These are phyloP conservation scores for Anthopleura sola DNA, from an alignment of 64 coral and sea anemone genomes.

Conservation along the genomic window DNA sequence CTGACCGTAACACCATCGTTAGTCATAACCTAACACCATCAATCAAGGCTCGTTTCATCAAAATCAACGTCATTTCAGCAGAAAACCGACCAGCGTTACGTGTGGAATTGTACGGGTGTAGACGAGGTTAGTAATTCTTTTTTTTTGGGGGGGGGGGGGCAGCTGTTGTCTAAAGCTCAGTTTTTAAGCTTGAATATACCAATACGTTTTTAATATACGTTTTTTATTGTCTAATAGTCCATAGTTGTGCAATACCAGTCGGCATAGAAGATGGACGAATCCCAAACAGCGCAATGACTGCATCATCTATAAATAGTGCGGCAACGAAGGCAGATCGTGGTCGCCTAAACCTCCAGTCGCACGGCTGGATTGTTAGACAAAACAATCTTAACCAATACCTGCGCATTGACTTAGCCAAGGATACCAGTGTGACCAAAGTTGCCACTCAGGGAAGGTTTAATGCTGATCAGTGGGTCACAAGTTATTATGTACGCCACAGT, in stretches of 20 bases:
- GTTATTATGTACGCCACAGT: neutral
- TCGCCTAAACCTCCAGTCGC: neutral
- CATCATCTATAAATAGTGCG: neutral
- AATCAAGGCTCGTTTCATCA: conserved; percentile 29
- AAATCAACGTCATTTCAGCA: neutral
- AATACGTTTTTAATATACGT: too few species aligned
- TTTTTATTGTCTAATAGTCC: neutral
- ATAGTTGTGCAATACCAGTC: conserved; percentile 10
- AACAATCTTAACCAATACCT: neutral
- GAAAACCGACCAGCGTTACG: neutral
- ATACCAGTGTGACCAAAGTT: conserved; percentile 2
- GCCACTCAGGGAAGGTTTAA: conserved; percentile 5
- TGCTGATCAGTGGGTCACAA: neutral
- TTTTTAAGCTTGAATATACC: too few species aligned
- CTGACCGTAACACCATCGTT: conserved; percentile 17
- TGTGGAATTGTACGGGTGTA: conserved; percentile 42
- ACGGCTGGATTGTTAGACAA: neutral
- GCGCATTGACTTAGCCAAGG: neutral
- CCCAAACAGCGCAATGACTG: neutral
- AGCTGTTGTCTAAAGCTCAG: too few species aligned
- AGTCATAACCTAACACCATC: conserved; percentile 21
- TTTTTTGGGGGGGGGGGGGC: too few species aligned
- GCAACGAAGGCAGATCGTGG: neutral
- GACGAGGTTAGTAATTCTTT: conserved; percentile 17
- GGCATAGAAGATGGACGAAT: conserved; percentile 13